These are phyloP conservation scores for Trypoxylon attenuatum DNA, from an alignment of 2,888 invertebrate genomes.

Conservation along the genomic window DNA sequence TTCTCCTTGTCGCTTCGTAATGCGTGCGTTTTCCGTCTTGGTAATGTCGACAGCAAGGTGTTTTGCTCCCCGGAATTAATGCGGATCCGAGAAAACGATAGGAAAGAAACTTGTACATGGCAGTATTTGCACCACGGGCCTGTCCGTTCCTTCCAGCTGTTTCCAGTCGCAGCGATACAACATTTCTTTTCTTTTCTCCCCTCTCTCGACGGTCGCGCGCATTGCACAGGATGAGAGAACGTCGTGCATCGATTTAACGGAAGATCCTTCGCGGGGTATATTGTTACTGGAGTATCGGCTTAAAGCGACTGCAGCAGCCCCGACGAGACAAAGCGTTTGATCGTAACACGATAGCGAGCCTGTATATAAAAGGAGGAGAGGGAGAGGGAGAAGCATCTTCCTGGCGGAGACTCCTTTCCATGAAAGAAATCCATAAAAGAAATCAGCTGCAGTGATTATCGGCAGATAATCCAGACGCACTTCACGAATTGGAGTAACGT, in stretches of 20 bases:
- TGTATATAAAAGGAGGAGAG: constrained; percentile 18
- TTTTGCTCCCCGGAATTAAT: background rate
- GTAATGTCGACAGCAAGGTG: background rate
- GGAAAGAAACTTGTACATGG: too few species aligned
- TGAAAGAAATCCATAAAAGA: constrained; percentile 37
- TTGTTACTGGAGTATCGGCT: constrained; percentile 42
- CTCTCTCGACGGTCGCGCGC: background rate
- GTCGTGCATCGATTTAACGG: constrained; percentile 41
- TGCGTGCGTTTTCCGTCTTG: background rate
- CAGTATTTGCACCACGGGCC: too few species aligned
- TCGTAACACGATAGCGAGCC: constrained; percentile 30
- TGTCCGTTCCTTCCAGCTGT: too few species aligned
- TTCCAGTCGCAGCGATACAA: background rate
- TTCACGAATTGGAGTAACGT: constrained; percentile 46
- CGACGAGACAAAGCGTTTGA: constrained; percentile 27
- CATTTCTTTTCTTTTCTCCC: background rate
- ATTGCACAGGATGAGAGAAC: constrained; percentile 6
- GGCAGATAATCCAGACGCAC: constrained; percentile 41
- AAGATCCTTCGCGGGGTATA: constrained; percentile 35
- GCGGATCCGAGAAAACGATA: background rate
- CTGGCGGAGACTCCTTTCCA: constrained; percentile 11
- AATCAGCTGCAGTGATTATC: constrained; percentile 42
- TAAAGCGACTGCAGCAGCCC: constrained; percentile 34
- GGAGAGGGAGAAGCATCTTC: constrained; percentile 11
- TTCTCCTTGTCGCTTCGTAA: background rate